Conservation (phyloP, 2,888 invertebrate genomes). For the Mythimna loreyi region DNA sequence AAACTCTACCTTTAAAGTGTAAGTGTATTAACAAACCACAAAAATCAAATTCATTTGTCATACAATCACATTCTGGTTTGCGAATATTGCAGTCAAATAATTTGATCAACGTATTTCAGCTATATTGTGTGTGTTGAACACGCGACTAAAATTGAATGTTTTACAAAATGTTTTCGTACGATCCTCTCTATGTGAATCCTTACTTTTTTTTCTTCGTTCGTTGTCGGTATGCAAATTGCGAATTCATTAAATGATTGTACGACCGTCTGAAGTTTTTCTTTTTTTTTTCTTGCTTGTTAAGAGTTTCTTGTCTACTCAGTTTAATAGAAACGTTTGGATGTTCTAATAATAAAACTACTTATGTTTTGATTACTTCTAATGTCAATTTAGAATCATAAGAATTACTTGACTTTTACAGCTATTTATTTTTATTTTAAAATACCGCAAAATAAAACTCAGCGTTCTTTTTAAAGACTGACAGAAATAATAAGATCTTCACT, state of each 20-base stretch:
- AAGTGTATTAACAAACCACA: not conserved
- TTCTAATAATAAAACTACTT: conserved; percentile 69
- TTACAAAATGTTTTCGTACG: conserved; percentile 13
- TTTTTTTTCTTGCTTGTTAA: conserved; percentile 78
- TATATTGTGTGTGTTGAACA: conserved; percentile 22
- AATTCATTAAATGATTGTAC: conserved; percentile 89
- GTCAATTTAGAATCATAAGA: not conserved
- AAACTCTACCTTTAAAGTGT: no score
- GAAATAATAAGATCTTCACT: no score
- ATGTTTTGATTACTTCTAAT: conserved; percentile 39
- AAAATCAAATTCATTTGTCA: conserved; percentile 15
- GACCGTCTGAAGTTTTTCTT: conserved; percentile 77
- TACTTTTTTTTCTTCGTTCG: conserved; percentile 76
- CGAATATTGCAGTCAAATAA: conserved; percentile 24
- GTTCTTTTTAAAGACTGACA: no score
- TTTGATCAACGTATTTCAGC: conserved; percentile 32
- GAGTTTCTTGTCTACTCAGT: conserved; percentile 78
- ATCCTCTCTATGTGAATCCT: conserved; percentile 70
- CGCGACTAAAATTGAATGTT: not conserved
- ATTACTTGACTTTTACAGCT: not conserved
- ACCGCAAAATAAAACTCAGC: no score
- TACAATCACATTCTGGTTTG: conserved; percentile 16
- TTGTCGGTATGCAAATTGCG: conserved; percentile 88
- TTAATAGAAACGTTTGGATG: conserved; percentile 76
- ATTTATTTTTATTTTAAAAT: no score